Conservation (phyloP, 2,797 vertebrate species). For the Melanotaenia boesemani region DNA sequence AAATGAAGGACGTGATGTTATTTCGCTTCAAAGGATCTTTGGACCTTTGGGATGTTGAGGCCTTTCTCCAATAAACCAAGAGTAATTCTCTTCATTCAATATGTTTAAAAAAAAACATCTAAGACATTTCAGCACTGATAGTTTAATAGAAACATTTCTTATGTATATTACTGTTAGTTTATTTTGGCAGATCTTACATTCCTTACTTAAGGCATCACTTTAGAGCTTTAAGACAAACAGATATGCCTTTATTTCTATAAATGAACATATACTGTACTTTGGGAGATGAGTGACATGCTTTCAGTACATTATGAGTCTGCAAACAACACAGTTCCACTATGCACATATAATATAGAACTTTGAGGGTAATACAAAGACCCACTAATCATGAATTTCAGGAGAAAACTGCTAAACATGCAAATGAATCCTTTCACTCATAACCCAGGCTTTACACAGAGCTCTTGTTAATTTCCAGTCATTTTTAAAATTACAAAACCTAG, state of each 20-base stretch:
- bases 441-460: not conserved
- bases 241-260: not conserved
- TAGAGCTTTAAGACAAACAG: constrained; percentile 2
- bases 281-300: not conserved
- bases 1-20: constrained; percentile 24
- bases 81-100: constrained; percentile 19
- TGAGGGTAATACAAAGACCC: not conserved
- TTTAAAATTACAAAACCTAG: constrained; percentile 8
- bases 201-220: not conserved
- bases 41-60: constrained; percentile 41
- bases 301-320: not conserved
- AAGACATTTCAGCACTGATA: constrained; percentile 18
- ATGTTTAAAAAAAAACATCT: constrained; percentile 14
- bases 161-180: not conserved
- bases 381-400: not conserved
- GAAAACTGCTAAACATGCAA: not conserved
- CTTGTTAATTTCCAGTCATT: not conserved
- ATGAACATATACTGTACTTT: not conserved
- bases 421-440: not conserved
- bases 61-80: constrained; percentile 37
- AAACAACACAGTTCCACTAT: not conserved
- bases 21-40: constrained; percentile 60
- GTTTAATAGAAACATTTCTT: not conserved
- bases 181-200: not conserved
- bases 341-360: not conserved